Evolutionary conservation across 2,113 vertebrate species (phyloP).

Genomic region (Strigops habroptila): DNA sequence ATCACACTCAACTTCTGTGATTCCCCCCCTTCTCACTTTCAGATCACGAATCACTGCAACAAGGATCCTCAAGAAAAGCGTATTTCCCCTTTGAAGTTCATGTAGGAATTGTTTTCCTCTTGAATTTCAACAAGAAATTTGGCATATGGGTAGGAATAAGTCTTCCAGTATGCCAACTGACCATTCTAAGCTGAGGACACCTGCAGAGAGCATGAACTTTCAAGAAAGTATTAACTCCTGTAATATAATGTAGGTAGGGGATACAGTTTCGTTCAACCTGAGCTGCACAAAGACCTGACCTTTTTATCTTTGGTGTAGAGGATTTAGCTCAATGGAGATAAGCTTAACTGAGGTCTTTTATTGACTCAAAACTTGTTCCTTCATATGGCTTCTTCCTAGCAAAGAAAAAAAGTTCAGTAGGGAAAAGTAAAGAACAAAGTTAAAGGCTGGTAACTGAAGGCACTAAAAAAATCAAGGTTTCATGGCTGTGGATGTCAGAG

Average conservation of each 20-base stretch:
- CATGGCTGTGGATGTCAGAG: background rate
- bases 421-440: background rate
- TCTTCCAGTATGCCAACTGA: background rate
- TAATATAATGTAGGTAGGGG: background rate
- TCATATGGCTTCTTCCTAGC: background rate
- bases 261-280: background rate
- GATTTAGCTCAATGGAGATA: background rate
- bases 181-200: background rate
- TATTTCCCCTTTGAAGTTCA: background rate
- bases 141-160: background rate
- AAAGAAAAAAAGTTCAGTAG: background rate
- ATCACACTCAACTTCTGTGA: background rate
- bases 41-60: background rate
- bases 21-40: background rate
- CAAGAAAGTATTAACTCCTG: background rate
- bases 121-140: background rate
- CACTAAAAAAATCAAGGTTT: background rate
- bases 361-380: background rate
- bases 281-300: background rate
- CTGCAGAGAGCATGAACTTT: background rate
- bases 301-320: background rate
- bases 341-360: background rate
- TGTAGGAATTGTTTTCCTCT: background rate
- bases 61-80: background rate
- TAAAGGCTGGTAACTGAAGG: background rate